phyloP scores from a whole-genome alignment of 2,888 invertebrate species.

The Balanococcus diminutus region DNA sequence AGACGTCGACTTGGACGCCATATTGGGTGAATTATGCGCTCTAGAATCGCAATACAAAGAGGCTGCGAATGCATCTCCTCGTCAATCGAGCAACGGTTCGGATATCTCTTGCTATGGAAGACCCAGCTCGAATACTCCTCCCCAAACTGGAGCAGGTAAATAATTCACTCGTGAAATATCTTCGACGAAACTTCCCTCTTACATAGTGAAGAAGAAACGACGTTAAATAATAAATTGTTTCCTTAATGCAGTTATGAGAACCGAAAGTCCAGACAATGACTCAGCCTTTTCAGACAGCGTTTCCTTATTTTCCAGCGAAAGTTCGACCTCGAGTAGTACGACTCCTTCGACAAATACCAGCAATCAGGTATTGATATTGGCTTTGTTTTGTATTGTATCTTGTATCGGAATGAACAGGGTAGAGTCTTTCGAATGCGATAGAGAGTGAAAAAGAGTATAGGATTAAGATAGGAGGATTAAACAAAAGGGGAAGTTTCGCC shows the following conservation, averaged over 20 bases:
- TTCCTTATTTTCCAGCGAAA: conserved; percentile 89
- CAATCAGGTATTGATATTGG: conserved; percentile 56
- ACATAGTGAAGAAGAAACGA: too few species aligned
- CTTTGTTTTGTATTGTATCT: too few species aligned
- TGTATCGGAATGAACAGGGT: background rate
- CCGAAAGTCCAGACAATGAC: conserved; percentile 96
- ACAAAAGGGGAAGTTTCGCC: conserved; percentile 31
- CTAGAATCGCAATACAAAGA: conserved; percentile 75
- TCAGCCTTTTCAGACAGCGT: conserved; percentile 98
- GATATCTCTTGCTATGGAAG: conserved; percentile 51
- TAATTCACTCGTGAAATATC: too few species aligned
- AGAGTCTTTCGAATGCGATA: background rate
- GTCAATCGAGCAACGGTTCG: conserved; percentile 52
- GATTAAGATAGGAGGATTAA: conserved; percentile 13
- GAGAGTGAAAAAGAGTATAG: background rate
- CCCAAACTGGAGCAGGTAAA: conserved; percentile 47
- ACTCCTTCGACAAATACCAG: conserved; percentile 60
- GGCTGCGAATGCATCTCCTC: conserved; percentile 59
- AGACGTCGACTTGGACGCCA: conserved; percentile 95
- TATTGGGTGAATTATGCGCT: conserved; percentile 92
- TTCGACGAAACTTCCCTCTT: background rate
- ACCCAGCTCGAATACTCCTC: conserved; percentile 24
- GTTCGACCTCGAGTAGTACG: conserved; percentile 89
- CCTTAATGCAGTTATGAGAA: conserved; percentile 65
- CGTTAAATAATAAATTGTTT: background rate